A percentile compares a stretch with the other conserved stretches of the same genome.
These are phyloP conservation scores for Oncopeltus fasciatus DNA, from an alignment of 1,140 invertebrate genomes.

Conservation along the genomic window DNA sequence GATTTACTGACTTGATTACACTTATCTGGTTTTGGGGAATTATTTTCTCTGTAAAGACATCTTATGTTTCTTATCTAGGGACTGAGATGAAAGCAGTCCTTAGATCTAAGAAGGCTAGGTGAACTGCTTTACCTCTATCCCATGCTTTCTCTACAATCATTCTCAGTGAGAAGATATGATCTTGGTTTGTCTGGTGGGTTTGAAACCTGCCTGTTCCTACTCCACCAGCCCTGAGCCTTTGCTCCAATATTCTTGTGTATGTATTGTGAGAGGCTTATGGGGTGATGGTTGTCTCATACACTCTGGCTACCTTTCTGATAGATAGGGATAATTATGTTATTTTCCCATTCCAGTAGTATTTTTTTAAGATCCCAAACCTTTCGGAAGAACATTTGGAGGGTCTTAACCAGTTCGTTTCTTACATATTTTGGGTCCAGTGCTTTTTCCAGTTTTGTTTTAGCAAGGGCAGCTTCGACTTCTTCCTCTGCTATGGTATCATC, in stretches of 20 bases:
- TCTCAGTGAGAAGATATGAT: background rate
- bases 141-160: background rate
- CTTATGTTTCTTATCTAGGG: background rate
- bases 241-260: background rate
- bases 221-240: background rate
- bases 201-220: background rate
- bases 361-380: background rate
- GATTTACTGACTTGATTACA: background rate
- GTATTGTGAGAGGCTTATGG: too few relatives aligned
- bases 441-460: background rate
- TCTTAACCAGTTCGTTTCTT: background rate
- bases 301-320: background rate
- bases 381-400: too few relatives aligned
- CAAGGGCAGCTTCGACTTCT: background rate
- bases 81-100: background rate
- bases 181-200: background rate
- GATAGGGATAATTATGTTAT: background rate
- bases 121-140: background rate
- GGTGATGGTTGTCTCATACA: background rate
- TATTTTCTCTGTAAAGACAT: background rate
- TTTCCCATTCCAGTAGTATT: background rate
- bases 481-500: background rate
- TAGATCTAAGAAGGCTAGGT: background rate
- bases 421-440: background rate
- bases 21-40: background rate